Conservation (phyloP, 2,888 invertebrate genomes). For the Drosophila fungiperda region DNA sequence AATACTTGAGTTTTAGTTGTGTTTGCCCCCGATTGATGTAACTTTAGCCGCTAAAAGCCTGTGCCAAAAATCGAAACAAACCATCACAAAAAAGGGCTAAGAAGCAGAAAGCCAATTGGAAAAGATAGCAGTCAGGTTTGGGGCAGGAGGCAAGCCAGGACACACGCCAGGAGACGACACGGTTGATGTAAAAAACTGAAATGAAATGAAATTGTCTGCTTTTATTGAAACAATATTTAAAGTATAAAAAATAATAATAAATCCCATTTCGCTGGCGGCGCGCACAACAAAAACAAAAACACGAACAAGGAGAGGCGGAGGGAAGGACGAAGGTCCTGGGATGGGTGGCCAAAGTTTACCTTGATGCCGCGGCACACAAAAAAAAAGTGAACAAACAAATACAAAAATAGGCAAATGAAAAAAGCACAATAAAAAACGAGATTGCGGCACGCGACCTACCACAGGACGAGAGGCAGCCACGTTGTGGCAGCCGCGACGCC, state of each 20-base stretch:
- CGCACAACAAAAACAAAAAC: slow-evolving; percentile 70
- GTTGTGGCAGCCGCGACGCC: slow-evolving; percentile 2
- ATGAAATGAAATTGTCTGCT: slow-evolving; percentile 38
- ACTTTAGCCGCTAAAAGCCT: slow-evolving; percentile 74
- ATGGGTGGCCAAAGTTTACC: slow-evolving; percentile 71
- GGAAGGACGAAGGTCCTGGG: neutral
- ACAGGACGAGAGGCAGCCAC: slow-evolving; percentile 57
- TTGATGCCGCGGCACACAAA: slow-evolving; percentile 69
- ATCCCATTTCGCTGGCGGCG: slow-evolving; percentile 72
- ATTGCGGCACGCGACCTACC: slow-evolving; percentile 81
- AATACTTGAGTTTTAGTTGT: slow-evolving; percentile 60
- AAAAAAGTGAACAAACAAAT: slow-evolving; percentile 73
- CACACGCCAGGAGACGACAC: slow-evolving; percentile 5
- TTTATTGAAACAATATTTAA: slow-evolving; percentile 77
- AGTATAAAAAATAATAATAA: slow-evolving; percentile 73
- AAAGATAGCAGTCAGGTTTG: neutral
- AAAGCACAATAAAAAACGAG: slow-evolving; percentile 77
- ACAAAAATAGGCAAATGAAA: slow-evolving; percentile 68
- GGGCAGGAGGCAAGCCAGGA: neutral
- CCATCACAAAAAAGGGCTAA: slow-evolving; percentile 45
- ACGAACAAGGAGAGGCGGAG: slow-evolving; percentile 4
- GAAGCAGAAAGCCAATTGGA: slow-evolving; percentile 47
- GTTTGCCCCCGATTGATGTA: slow-evolving; percentile 47
- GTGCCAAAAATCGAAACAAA: slow-evolving; percentile 22
- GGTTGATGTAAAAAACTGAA: slow-evolving; percentile 33